Evolutionary conservation across 2,113 vertebrate species (phyloP).

Genomic region (Mola mola): DNA sequence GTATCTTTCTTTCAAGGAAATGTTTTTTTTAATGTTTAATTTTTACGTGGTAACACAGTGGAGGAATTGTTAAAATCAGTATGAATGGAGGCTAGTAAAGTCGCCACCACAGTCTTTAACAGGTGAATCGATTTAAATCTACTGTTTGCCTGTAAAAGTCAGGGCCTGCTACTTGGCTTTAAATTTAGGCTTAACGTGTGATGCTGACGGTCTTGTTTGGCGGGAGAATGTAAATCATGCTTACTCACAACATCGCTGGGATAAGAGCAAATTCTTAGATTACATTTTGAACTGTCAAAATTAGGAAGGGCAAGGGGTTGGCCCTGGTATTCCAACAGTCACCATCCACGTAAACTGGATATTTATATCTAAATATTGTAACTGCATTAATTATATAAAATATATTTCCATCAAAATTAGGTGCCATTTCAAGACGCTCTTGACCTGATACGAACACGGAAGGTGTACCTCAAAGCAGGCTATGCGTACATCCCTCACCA

Average conservation of each 20-base stretch:
- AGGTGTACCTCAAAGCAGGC: conserved; percentile 89
- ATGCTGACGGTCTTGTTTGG: neutral
- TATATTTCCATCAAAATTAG: too few species aligned
- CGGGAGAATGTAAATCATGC: conserved; percentile 26
- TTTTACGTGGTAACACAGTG: neutral
- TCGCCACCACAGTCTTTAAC: conserved; percentile 16
- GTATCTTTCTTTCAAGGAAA: neutral
- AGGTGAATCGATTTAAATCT: conserved; percentile 22
- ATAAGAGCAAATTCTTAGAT: conserved; percentile 4
- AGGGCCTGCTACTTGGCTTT: conserved; percentile 5
- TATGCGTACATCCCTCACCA: conserved; percentile 90
- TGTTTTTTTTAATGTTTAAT: conserved; percentile 6
- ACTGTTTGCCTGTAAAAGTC: conserved; percentile 1
- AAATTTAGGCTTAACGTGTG: conserved; percentile 23
- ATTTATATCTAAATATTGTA: neutral
- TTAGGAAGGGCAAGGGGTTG: neutral
- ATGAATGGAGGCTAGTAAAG: conserved; percentile 10
- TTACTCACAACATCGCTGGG: conserved; percentile 1
- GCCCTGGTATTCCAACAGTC: neutral
- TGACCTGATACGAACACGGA: conserved; percentile 91
- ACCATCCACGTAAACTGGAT: neutral
- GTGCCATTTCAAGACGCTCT: conserved; percentile 93
- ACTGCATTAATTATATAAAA: conserved; percentile 7
- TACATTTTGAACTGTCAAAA: conserved; percentile 12
- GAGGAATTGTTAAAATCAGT: conserved; percentile 1